A percentile compares a stretch with the other conserved stretches of the same genome.
phyloP scores from a whole-genome alignment of 92 coral and sea anemone genomes.

The Pocillopora meandrina region DNA sequence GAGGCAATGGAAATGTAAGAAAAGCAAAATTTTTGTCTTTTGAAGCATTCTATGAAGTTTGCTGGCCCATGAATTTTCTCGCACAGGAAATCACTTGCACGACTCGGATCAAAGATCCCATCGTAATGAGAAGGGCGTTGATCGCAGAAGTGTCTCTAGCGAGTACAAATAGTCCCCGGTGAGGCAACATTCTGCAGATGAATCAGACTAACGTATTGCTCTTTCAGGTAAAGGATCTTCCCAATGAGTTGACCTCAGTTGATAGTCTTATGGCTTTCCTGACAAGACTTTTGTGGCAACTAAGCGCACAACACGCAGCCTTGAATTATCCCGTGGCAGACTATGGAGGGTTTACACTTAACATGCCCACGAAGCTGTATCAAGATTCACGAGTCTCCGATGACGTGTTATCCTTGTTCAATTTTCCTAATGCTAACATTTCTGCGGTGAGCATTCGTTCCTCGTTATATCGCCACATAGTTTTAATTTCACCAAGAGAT shows the following conservation, averaged over 20 bases:
- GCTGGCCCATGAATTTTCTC: too few species aligned
- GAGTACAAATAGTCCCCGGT: too few species aligned
- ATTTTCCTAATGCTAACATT: constrained; percentile 41
- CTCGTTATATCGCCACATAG: background rate
- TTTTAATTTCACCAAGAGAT: too few species aligned
- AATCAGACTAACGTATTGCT: background rate
- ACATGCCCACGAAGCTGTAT: constrained; percentile 51
- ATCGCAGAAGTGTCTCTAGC: too few species aligned
- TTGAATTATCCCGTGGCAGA: constrained; percentile 50
- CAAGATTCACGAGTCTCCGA: constrained; percentile 34
- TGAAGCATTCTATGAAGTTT: too few species aligned
- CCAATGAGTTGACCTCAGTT: constrained; percentile 19
- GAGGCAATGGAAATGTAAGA: constrained; percentile 60
- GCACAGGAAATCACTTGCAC: too few species aligned
- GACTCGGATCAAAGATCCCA: too few species aligned
- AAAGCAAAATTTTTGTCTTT: background rate
- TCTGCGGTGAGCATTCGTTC: constrained; percentile 34
- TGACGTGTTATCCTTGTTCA: constrained; percentile 30
- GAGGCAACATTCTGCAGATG: too few species aligned
- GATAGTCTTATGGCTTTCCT: constrained; percentile 14
- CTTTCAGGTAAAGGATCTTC: constrained; percentile 46
- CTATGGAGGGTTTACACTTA: constrained; percentile 52
- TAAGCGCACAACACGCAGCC: constrained; percentile 51
- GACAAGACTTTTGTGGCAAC: constrained; percentile 50
- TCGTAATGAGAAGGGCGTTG: too few species aligned